Evolutionary conservation across 2,797 vertebrate species (phyloP).

Genomic region (Halcyon leucocephala): DNA sequence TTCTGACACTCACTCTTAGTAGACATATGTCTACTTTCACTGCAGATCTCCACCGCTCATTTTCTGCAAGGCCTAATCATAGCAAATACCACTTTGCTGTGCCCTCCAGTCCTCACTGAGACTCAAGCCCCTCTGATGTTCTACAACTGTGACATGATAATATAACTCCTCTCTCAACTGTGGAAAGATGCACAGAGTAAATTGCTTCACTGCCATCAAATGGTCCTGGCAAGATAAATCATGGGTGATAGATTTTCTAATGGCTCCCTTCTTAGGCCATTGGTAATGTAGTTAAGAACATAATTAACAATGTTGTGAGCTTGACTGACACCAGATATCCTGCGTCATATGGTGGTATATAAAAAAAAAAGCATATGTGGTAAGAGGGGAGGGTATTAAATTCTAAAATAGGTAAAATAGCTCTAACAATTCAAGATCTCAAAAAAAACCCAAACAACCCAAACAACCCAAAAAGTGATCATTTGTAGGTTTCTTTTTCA

Average conservation of each 20-base stretch:
- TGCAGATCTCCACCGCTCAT: not conserved
- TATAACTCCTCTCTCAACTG: constrained; percentile 15
- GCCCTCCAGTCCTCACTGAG: not conserved
- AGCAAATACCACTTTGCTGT: not conserved
- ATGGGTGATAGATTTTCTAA: constrained; percentile 8
- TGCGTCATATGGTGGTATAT: not conserved
- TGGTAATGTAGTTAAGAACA: not conserved
- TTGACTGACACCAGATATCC: not conserved
- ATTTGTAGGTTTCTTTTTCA: not conserved
- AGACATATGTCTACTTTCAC: not conserved
- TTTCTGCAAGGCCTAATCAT: constrained; percentile 30
- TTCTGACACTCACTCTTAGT: constrained; percentile 15
- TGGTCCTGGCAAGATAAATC: constrained; percentile 27
- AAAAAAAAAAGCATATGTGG: not conserved
- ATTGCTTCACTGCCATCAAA: not conserved
- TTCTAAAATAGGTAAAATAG: not conserved
- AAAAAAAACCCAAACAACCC: not conserved
- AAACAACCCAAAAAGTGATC: not conserved
- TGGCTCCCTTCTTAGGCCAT: constrained; percentile 7
- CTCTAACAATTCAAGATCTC: not conserved
- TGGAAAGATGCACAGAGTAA: constrained; percentile 26
- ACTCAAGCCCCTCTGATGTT: not conserved
- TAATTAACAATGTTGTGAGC: constrained; percentile 8
- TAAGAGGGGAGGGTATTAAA: not conserved
- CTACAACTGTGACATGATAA: not conserved